These are phyloP conservation scores for Pipa parva DNA, from an alignment of 2,113 vertebrate genomes.

Conservation along the genomic window DNA sequence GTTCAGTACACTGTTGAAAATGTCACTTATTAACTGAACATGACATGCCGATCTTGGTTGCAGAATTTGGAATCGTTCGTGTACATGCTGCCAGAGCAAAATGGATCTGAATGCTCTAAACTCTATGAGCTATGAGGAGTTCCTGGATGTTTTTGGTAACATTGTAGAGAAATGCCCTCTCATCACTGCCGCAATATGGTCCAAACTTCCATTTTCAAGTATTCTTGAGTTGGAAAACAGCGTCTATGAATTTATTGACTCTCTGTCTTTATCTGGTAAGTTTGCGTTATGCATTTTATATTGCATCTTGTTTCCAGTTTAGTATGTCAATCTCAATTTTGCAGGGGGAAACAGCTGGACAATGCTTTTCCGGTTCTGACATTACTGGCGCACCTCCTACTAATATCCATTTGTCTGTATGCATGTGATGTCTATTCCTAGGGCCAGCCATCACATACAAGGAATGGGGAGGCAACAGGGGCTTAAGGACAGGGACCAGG, in stretches of 20 bases:
- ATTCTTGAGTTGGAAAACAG: constrained; percentile 55
- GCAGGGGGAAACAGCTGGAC: too few species aligned
- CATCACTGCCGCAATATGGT: constrained; percentile 69
- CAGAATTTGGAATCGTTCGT: too few species aligned
- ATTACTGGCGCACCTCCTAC: too few species aligned
- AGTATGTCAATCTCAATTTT: too few species aligned
- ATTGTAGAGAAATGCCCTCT: constrained; percentile 74
- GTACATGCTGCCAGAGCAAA: background rate
- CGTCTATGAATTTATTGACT: constrained; percentile 67
- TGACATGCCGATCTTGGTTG: background rate
- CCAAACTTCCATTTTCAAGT: constrained; percentile 60
- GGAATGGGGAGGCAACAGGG: too few species aligned
- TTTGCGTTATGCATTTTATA: too few species aligned
- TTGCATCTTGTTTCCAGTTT: too few species aligned
- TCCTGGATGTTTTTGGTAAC: constrained; percentile 71
- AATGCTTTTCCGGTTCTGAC: too few species aligned
- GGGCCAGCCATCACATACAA: too few species aligned
- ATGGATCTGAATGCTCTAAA: constrained; percentile 54
- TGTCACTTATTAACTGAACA: constrained; percentile 34
- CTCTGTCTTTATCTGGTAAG: constrained; percentile 67
- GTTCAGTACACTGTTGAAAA: constrained; percentile 13
- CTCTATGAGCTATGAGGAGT: constrained; percentile 67
- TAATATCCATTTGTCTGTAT: too few species aligned
- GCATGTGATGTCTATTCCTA: too few species aligned
- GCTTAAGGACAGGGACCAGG: too few species aligned